Conservation (phyloP, 2,888 invertebrate genomes). For the Clivina fossor region DNA sequence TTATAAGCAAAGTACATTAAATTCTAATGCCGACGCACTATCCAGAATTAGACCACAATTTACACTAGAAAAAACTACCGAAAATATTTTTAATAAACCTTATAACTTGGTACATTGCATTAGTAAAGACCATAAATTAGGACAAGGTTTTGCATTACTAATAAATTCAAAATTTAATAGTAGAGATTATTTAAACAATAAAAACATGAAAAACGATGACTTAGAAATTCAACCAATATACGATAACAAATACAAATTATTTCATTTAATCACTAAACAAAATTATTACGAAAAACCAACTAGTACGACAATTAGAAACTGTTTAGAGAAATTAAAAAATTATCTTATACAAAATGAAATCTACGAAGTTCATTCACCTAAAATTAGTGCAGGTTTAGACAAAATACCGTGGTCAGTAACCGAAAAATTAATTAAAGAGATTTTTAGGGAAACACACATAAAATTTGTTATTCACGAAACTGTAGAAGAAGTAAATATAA, state of each 20-base stretch:
- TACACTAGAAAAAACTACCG: background rate
- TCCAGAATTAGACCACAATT: background rate
- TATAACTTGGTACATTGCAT: slow-evolving; percentile 17
- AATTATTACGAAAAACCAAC: background rate
- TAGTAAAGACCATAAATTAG: slow-evolving; percentile 2
- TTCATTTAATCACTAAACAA: slow-evolving; percentile 14
- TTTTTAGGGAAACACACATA: slow-evolving; percentile 21
- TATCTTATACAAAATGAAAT: background rate
- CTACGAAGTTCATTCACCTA: slow-evolving; percentile 8
- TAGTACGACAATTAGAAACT: background rate
- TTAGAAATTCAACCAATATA: slow-evolving; percentile 3
- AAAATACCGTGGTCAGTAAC: background rate
- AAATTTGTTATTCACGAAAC: slow-evolving; percentile 15
- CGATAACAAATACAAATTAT: slow-evolving; percentile 7
- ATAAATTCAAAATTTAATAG: slow-evolving; percentile 2
- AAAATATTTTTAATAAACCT: slow-evolving; percentile 10
- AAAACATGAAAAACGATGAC: background rate
- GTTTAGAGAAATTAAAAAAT: background rate
- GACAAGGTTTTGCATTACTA: background rate
- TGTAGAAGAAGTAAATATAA: slow-evolving; percentile 9
- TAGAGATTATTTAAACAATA: slow-evolving; percentile 2
- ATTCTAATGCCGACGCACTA: background rate
- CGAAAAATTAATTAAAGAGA: slow-evolving; percentile 12
- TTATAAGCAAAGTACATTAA: no score
- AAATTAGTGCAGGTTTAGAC: slow-evolving; percentile 6